Base-by-base conservation (phyloP, 2,113 vertebrate species). In the Aviceda subcristata region DNA sequence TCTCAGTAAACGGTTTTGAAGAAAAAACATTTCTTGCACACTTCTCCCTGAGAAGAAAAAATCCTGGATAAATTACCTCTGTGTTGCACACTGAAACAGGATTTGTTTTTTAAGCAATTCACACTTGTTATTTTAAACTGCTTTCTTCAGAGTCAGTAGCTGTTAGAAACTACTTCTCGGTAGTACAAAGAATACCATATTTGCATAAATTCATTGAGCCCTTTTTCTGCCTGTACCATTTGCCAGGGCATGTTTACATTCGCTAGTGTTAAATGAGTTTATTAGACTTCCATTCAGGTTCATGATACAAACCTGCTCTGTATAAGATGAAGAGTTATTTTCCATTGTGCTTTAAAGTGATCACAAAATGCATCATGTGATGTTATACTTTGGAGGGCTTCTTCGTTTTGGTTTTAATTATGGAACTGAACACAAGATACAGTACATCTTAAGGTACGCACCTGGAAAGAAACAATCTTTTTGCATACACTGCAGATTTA, bases 351-450 rank as follows among this genome's bases (percentile, higher is more conserved):
- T 86, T 50, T 57, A 18, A 86, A 36, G 56, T 7, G 10, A 87
- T 48, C 46, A 23, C 57, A 92, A 34, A 57, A 64, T 73, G 34
- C 6, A 38, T 91, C 76, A 6, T 30, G 7, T 56, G 68, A 23
- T 77, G 60, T 72, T 95, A 55, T 81, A 23, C 92, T 91, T 62
- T 95, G 80, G 90, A 96, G 80, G 66, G 50, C 60, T 97, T 86
- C 93, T 95, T 93, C 75, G 59, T 91, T 82, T 72, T 38, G 48
- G 66, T 91, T 97, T 98, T 93, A 96, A 92, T 96, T 97, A 97
- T 88, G 93, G 95, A 97, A 92, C 86, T 96, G 95, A 96, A 77
- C 75, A 60, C 77, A 50, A 73, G 69, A 41, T 68, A 32, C 38
- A 48, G 39, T 38, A 16, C 36, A n/a, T 41, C 90, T 38, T 82